These are phyloP conservation scores for Trematomus loennbergii DNA, from an alignment of 2,113 vertebrate genomes.

Conservation along the genomic window DNA sequence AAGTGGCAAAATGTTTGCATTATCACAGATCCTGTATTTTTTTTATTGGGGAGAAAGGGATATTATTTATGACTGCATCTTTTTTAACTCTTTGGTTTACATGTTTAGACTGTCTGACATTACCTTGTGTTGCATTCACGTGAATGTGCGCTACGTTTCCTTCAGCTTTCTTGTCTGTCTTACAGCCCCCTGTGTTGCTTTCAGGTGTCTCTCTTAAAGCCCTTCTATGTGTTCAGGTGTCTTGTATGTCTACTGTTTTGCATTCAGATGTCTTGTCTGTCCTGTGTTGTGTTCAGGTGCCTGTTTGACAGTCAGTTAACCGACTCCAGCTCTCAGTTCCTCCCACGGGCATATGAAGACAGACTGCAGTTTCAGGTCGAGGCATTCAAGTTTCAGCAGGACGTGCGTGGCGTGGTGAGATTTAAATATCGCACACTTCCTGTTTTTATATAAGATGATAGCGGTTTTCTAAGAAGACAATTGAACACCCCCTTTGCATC, in stretches of 20 bases:
- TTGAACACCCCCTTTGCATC: neutral
- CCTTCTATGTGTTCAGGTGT: too few species aligned
- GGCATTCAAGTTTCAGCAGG: constrained; percentile 71
- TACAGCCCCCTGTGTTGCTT: neutral
- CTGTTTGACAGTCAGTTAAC: constrained; percentile 71
- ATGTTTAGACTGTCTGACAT: too few species aligned
- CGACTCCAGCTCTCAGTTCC: constrained; percentile 64
- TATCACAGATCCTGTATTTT: too few species aligned
- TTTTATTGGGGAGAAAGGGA: too few species aligned
- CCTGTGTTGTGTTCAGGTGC: constrained; percentile 57
- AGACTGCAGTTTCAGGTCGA: constrained; percentile 70
- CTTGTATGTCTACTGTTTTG: neutral
- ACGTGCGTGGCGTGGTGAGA: constrained; percentile 49
- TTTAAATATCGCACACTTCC: neutral
- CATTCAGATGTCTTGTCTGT: neutral
- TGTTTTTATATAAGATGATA: neutral
- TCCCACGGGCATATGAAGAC: constrained; percentile 54
- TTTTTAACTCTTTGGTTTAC: too few species aligned
- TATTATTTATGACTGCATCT: too few species aligned
- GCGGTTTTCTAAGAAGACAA: neutral
- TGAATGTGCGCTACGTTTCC: too few species aligned
- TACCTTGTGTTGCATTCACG: neutral
- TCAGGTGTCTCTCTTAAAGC: neutral
- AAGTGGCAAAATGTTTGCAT: too few species aligned
- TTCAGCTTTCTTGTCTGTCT: neutral